Evolutionary conservation across 2,797 vertebrate genomes (phyloP), one percentile per base, ranked within the genome.

Genomic region (Cygnus olor): DNA sequence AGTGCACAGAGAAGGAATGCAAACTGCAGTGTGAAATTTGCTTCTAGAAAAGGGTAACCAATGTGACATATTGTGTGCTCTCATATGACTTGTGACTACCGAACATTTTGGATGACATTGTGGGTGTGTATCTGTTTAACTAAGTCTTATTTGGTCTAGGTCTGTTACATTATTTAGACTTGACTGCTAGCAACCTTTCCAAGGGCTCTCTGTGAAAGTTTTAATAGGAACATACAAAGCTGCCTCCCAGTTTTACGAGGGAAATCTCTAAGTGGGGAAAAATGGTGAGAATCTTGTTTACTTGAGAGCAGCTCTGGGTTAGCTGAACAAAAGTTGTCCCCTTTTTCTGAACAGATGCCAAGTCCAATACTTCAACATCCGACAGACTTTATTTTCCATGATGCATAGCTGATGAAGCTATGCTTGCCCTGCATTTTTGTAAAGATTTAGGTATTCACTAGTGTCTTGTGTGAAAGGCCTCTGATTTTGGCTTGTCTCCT

Each of bases 1-100:
- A 91, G 76, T 83, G 57, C 25, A 80, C 18, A 85, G 65, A 81
- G 30, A 82, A 90, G 66, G 91, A 95, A 93, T 94, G 72, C 57
- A 80, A 94, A 72, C n/a, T 21, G 1, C 45, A 72, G 47, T 25
- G n/a, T 51, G 69, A 93, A 86, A 89, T 89, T 60, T 89, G 14
- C n/a, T 77, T 85, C 53, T 78, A 61, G 64, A 44, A 61, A 82
- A 65, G 12, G 17, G 4, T 24, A 83, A 65, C 42, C 36, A 83
- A 57, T 14, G 45, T 40, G 40, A 64, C 22, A n/a, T 80, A 81
- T 53, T 63, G 16, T 57, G 64, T 68, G 22, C 21, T 89, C 25
- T 73, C 61, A 77, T 30, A 42, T 40, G 27, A 30, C 28, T 68
- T 28, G 20, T 71, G 54, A 65, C n/a, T 69, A 11, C 34, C 36